Base-by-base conservation (phyloP, 1,140 invertebrate genomes). In the Luehdorfia chinensis region DNA sequence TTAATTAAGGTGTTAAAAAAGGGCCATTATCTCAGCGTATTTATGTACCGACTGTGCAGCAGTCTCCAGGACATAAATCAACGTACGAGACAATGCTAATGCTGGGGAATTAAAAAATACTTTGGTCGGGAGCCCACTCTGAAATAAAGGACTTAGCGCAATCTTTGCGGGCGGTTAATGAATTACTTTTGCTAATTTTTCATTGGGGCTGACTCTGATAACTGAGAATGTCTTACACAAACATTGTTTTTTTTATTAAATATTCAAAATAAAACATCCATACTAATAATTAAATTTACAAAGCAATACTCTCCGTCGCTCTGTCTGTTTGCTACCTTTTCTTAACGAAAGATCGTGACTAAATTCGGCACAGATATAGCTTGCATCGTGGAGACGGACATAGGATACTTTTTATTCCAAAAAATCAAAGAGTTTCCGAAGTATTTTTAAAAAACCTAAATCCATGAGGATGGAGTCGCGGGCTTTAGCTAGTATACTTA, bases 71-170 rank as follows among this genome's bases (percentile, higher is more conserved):
- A 50, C 61, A 72, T 84, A 85, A 85, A 85, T 85, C 81, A 85
- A 60, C 37, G 48, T 34, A 23, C 27, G 55, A 73, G 72, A 81
- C 81, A 79, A 79, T 76, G 75, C 63, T 79, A 85, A 85, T 75
- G 69, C 74, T 21, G 64, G 47, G 59, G 78, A 85, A 85, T 85
- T 85, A 85, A 83, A 84, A 83, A 85, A 79, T 85, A 76, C 78
- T 85, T 68, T 66, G 62, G 27, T 19, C 57, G 47, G 53, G 52
- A 73, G 66, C 60, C 59, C 63, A 59, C 69, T 63, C 66, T 66
- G 73, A 79, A 80, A 77, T 80, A 78, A 83, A 68, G 65, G 75
- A 75, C 78, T 79, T 70, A 67, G 60, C 66, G 59, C 66, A 74
- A 81, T 78, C 80, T 84, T 80, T 64, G 73, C 50, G 65, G 48